Conservation (phyloP, 2,888 invertebrate genomes). For the Unio delphinus region DNA sequence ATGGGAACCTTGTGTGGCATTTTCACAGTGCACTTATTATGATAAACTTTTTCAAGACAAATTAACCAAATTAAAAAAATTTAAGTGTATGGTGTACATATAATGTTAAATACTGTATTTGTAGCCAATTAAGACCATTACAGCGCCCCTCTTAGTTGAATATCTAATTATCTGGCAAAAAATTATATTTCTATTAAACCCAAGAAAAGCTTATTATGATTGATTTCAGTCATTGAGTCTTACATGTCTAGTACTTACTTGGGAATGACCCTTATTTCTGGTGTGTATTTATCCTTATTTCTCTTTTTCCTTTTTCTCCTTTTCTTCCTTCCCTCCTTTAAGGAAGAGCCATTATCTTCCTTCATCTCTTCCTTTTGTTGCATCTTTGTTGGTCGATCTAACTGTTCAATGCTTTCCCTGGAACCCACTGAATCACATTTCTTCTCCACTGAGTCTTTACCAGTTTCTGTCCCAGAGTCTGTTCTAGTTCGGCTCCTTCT, state of each 20-base stretch:
- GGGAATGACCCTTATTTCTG: slow-evolving; percentile 56
- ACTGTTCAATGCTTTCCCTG: slow-evolving; percentile 3
- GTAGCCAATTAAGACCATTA: too few species aligned
- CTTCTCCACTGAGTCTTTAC: background rate
- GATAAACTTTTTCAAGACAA: too few species aligned
- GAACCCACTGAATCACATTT: background rate
- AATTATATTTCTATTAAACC: background rate
- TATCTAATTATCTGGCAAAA: background rate
- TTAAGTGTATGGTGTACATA: too few species aligned
- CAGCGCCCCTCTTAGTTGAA: too few species aligned
- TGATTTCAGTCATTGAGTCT: too few species aligned
- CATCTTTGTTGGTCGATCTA: background rate
- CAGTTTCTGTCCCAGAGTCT: slow-evolving; percentile 5
- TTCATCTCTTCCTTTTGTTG: slow-evolving; percentile 16
- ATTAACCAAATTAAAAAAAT: too few species aligned
- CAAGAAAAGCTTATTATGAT: background rate
- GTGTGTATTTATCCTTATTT: slow-evolving; percentile 42
- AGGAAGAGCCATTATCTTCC: slow-evolving; percentile 5
- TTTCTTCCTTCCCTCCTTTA: slow-evolving; percentile 24
- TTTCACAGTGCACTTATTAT: too few species aligned
- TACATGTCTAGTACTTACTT: slow-evolving; percentile 50
- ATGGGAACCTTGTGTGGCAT: too few species aligned
- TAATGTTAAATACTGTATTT: too few species aligned
- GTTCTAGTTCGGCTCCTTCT: slow-evolving; percentile 30
- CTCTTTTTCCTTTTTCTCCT: slow-evolving; percentile 40